Conservation (phyloP, 2,888 invertebrate species). For the Clistopyga incitator region DNA sequence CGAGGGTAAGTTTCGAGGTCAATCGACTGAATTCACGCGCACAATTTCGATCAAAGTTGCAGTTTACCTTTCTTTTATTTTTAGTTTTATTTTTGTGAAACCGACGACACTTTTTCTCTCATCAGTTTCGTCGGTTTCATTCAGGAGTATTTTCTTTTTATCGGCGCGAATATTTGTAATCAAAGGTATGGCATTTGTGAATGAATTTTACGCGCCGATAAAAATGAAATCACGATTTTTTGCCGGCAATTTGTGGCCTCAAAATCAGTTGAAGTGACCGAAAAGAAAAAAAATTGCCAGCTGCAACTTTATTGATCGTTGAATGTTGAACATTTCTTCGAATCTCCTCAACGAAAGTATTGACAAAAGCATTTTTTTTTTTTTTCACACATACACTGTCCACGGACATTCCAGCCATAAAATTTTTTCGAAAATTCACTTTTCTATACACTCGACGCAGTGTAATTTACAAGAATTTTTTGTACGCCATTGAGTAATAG, state of each 20-base stretch:
- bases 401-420: conserved; percentile 16
- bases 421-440: background rate
- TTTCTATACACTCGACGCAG: conserved; percentile 30
- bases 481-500: conserved; percentile 20
- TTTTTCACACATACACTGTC: conserved; percentile 5
- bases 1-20: conserved; percentile 18
- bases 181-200: too few relatives aligned
- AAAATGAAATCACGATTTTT: background rate
- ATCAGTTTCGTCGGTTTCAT: too few relatives aligned
- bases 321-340: background rate
- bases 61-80: too few relatives aligned
- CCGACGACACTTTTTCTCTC: background rate
- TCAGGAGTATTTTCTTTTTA: too few relatives aligned
- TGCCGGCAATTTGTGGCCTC: too few relatives aligned
- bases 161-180: too few relatives aligned
- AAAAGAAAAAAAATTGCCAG: background rate
- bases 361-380: conserved; percentile 13
- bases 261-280: background rate
- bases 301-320: conserved; percentile 20
- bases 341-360: conserved; percentile 1
- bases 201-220: background rate
- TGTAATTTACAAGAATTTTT: conserved; percentile 34
- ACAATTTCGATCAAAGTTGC: conserved; percentile 17
- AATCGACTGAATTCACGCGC: background rate
- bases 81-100: conserved; percentile 10